Base-by-base conservation (phyloP, 2,888 invertebrate species). In the Strigamia transsilvanica region DNA sequence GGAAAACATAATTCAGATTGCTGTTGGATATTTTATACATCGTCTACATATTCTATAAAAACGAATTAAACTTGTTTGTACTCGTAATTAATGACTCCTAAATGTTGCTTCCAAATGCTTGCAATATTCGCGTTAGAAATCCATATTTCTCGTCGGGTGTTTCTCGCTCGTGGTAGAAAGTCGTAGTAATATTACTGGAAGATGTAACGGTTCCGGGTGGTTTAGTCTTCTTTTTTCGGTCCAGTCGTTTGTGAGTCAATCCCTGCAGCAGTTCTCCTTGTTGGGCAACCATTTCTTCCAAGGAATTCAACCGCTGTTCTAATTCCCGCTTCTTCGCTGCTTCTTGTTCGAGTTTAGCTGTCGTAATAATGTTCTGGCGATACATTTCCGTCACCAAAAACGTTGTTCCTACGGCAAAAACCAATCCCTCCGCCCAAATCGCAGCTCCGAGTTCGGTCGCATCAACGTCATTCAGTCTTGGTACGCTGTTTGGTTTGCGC, bases 361-460 rank as follows among this genome's bases (percentile, higher is more conserved):
- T 9, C 23, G 61, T 18, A 10, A 27, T 56, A 0, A 7, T 32
- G 32, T 32, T 73, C 12, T 32, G 32, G 23, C 73, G 12, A n/a
- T 15, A 15, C 32, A 23, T 13, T 73, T 73, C 73, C 0, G 73
- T 73, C n/a, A 73, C 73, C 32, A 73, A 27, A 73, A 73, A 73
- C 13, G n/a, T n/a, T 3, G 73, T 27, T 10, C 73, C 73, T 32
- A 73, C n/a, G 12, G 32, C 2, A 13, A 73, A 32, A 1, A 73
- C 32, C 27, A 32, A n/a, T 73, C 73, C 73, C 12, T 73, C 73
- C 15, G 73, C 27, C 32, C 9, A 73, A 73, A 73, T 73, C 23
- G 73, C 73, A 15, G 73, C 73, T 32, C 73, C 73, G 0, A 73
- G 13, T 32, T 73, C 73, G 23, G 73, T 73, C 23, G 73, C 73